These are phyloP conservation scores for Eurytemora carolleeae DNA, from an alignment of 1,140 invertebrate genomes.

Conservation along the genomic window DNA sequence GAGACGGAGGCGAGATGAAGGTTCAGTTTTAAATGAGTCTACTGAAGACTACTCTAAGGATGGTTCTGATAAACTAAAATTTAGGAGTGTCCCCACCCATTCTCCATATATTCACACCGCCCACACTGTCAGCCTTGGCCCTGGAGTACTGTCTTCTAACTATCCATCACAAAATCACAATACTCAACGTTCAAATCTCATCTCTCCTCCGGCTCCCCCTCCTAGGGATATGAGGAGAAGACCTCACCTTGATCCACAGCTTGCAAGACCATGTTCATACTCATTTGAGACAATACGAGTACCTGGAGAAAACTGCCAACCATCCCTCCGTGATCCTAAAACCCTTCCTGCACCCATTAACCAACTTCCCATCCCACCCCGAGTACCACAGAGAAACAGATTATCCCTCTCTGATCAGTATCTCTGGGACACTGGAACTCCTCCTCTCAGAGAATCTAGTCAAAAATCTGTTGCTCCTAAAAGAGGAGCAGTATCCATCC, in stretches of 20 bases:
- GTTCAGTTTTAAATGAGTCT: too few relatives aligned
- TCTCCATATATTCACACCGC: background rate
- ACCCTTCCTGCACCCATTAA: background rate
- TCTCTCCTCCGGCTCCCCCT: conserved; percentile 6
- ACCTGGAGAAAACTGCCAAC: background rate
- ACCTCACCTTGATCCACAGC: background rate
- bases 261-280: conserved; percentile 1
- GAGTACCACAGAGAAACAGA: background rate
- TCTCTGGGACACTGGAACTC: background rate
- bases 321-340: background rate
- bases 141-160: too few relatives aligned
- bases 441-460: background rate
- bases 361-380: background rate
- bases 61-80: too few relatives aligned
- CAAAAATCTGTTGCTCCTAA: background rate
- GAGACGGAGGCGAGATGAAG: too few relatives aligned
- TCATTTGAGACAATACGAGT: conserved; percentile 14
- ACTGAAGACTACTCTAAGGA: too few relatives aligned
- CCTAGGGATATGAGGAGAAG: conserved; percentile 4
- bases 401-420: background rate
- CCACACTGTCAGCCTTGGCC: too few relatives aligned
- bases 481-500: background rate
- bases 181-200: too few relatives aligned
- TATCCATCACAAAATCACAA: too few relatives aligned
- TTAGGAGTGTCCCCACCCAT: background rate